Conservation (phyloP, 1,140 invertebrate species). For the Bactericera cockerelli region DNA sequence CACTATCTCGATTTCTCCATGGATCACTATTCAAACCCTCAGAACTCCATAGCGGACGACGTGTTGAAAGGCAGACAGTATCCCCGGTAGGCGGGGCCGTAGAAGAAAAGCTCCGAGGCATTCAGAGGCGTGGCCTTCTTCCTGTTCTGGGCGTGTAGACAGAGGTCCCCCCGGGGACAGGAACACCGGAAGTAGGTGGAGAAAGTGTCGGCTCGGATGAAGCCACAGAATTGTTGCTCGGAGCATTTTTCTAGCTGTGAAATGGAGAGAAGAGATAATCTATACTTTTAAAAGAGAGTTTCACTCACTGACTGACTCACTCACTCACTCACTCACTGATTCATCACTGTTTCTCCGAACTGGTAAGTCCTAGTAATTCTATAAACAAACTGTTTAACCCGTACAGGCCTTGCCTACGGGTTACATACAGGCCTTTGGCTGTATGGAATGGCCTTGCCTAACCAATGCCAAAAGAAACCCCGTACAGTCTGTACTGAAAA, state of each 20-base stretch:
- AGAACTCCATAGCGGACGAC: neutral
- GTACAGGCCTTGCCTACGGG: no score
- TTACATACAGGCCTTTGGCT: no score
- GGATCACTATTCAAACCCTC: no score
- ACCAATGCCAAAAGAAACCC: no score
- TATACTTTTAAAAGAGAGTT: slow-evolving; percentile 10
- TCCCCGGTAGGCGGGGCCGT: slow-evolving; percentile 35
- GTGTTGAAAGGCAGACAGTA: slow-evolving; percentile 31
- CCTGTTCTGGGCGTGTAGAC: slow-evolving; percentile 32
- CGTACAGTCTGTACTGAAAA: no score
- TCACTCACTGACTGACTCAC: no score
- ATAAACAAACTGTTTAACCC: no score
- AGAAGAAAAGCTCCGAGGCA: slow-evolving; percentile 37
- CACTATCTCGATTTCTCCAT: no score
- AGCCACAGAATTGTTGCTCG: slow-evolving; percentile 27
- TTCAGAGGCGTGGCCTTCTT: slow-evolving; percentile 21
- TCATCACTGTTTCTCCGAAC: no score
- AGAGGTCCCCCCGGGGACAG: slow-evolving; percentile 39
- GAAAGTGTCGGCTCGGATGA: slow-evolving; percentile 32
- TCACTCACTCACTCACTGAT: no score
- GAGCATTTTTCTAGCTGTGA: slow-evolving; percentile 12
- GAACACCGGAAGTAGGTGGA: slow-evolving; percentile 41
- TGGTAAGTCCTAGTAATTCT: no score
- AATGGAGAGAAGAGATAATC: slow-evolving; percentile 16
- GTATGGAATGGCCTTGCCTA: no score